Evolutionary conservation across 2,888 invertebrate species (phyloP), one percentile per base, ranked within the genome.

Genomic region (Pemphredon lugubris): DNA sequence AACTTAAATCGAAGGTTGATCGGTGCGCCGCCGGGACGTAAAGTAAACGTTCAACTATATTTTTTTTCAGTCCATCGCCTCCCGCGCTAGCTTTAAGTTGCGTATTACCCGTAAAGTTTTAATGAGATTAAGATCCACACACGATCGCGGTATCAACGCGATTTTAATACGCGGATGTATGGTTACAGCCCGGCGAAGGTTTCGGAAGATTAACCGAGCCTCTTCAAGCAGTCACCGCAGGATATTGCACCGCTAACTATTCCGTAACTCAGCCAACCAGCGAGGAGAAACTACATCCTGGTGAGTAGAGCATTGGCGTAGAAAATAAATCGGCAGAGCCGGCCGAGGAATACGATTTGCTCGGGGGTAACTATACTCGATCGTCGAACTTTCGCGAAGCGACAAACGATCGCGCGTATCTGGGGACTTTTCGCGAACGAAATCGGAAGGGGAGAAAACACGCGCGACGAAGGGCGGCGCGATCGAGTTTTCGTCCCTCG

Each of bases 151-250:
- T n/a, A n/a, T n/a, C n/a, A 26, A 26, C 26, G 7, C 26, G 26
- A 26, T 26, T 7, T 23, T 45, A n/a, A n/a, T n/a, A n/a, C n/a
- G n/a, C 1, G 3, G 21, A 11, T 30, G 9, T 0, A 47, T 9
- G 26, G 40, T 85, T 84, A 32, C 82, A 87, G 87, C 77, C 79
- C 2, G 78, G 73, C 37, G 85, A 87, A 34, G 83, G 74, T 53
- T 87, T 83, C 59, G 79, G 73, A 45, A 78, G 84, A 65, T 47
- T 85, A 39, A 67, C 77, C 34, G 87, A 86, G 21, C 79, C 84
- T 7, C 77, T 83, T 21, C 81, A 83, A 45, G 55, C 81, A 2
- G 81, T 79, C 11, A 60, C 67, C 23, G 44, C 72, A 5, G 82
- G 74, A 59, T 86, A 84, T 59, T 86, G 86, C 53, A 58, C 83